phyloP scores from a whole-genome alignment of 1,140 invertebrate species.

The Zeugodacus cucurbitae region DNA sequence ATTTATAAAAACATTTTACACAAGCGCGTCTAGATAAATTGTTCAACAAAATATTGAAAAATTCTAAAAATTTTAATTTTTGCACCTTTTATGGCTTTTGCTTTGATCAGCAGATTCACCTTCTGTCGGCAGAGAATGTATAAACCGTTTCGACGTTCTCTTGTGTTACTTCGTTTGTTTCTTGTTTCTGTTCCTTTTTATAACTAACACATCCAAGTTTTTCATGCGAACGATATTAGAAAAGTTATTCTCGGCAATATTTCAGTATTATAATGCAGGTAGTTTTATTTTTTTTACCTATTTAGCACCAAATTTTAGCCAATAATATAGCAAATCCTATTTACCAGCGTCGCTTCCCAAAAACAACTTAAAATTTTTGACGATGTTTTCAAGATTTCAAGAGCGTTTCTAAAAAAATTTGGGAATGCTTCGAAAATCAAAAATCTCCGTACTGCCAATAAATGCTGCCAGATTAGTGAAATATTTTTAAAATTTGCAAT shows the following conservation, averaged over 20 bases:
- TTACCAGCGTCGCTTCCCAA: not conserved
- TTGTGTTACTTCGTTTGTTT: not conserved
- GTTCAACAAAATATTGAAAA: not conserved
- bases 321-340: not conserved
- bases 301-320: not conserved
- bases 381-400: not conserved
- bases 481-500: no score
- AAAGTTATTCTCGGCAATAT: not conserved
- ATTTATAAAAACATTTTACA: not conserved
- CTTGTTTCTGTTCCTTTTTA: not conserved
- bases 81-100: slow-evolving; percentile 24
- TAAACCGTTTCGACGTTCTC: no score
- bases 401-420: not conserved
- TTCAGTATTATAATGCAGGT: not conserved
- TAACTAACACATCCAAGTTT: not conserved
- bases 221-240: not conserved
- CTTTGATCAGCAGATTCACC: slow-evolving; percentile 19
- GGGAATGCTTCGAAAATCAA: not conserved
- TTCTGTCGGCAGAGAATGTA: not conserved
- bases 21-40: not conserved
- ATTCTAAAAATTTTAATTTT: not conserved
- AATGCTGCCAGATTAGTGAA: not conserved
- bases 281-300: not conserved
- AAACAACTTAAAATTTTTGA: not conserved
- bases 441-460: not conserved